Evolutionary conservation across 1,140 invertebrate genomes (phyloP).

Genomic region (Sycobia sp.): DNA sequence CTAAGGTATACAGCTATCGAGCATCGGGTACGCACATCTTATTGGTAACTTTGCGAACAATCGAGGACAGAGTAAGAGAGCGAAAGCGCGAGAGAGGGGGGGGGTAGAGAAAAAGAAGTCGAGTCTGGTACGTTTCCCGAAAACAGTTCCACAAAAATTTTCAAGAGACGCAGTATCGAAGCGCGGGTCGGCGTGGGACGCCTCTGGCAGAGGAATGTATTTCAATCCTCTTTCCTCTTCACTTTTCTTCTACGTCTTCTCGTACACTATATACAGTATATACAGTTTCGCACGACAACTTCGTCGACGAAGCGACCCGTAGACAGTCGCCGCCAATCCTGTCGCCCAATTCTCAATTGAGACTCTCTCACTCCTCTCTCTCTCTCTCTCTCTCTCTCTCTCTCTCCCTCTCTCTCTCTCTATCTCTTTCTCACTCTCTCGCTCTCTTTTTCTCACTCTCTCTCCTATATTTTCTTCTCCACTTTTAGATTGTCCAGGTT

Average conservation of each 20-base stretch:
- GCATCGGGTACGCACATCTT: constrained; percentile 39
- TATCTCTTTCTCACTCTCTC: too few species aligned
- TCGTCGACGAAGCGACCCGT: too few species aligned
- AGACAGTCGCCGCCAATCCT: too few species aligned
- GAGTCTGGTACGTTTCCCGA: neutral
- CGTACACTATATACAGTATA: too few species aligned
- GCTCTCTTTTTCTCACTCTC: too few species aligned
- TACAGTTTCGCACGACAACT: too few species aligned
- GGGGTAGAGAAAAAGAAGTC: neutral
- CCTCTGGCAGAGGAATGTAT: constrained; percentile 44
- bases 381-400: too few species aligned
- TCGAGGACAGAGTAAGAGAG: constrained; percentile 17
- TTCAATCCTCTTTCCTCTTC: constrained; percentile 44
- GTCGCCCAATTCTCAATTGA: too few species aligned
- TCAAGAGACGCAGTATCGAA: constrained; percentile 40
- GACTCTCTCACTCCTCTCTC: too few species aligned
- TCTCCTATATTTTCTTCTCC: constrained; percentile 41
- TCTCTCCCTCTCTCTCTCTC: too few species aligned
- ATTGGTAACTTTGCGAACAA: constrained; percentile 43
- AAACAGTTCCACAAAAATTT: constrained; percentile 41
- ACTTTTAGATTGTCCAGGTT: constrained; percentile 45
- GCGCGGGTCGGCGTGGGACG: constrained; percentile 30
- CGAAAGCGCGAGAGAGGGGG: too few species aligned
- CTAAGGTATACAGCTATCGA: constrained; percentile 32
- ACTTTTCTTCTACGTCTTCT: too few species aligned